Evolutionary conservation across 2,113 vertebrate genomes (phyloP).

Genomic region (Malurus melanocephalus): DNA sequence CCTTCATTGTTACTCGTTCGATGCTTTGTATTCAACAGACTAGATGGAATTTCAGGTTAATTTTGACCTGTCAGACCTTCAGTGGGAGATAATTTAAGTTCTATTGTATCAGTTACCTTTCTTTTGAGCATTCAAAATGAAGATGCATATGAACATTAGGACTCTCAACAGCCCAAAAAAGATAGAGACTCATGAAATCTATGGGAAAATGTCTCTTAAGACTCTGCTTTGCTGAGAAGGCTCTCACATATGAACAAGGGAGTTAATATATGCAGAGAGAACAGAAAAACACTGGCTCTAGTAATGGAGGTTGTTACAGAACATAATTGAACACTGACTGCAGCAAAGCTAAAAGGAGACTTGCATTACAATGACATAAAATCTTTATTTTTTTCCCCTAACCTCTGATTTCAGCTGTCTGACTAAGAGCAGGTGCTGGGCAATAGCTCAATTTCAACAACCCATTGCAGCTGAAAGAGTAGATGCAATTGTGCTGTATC

Average conservation of each 20-base stretch:
- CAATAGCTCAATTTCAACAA: constrained; percentile 56
- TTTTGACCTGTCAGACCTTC: constrained; percentile 7
- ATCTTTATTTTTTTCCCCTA: constrained; percentile 53
- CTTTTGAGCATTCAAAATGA: neutral
- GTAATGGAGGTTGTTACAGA: constrained; percentile 56
- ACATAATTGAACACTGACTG: constrained; percentile 59
- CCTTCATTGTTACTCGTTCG: neutral
- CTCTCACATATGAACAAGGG: neutral
- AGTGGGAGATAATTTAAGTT: constrained; percentile 6
- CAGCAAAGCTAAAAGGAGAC: constrained; percentile 65
- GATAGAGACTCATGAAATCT: neutral
- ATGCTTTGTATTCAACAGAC: neutral
- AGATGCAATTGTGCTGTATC: constrained; percentile 52
- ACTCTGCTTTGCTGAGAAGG: neutral
- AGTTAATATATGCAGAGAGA: constrained; percentile 48
- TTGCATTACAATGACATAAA: constrained; percentile 65
- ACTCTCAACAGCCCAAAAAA: neutral
- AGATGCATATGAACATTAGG: neutral
- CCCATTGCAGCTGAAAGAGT: constrained; percentile 54
- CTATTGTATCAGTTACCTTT: constrained; percentile 11
- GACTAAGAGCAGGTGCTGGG: constrained; percentile 63
- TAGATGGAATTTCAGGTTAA: constrained; percentile 8
- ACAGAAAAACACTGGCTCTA: constrained; percentile 30
- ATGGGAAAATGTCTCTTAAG: constrained; percentile 1
- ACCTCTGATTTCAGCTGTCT: constrained; percentile 62